Evolutionary conservation across 1,140 invertebrate genomes (phyloP), one percentile per base, ranked within the genome.

Genomic region (Hylyphantes graminicola): DNA sequence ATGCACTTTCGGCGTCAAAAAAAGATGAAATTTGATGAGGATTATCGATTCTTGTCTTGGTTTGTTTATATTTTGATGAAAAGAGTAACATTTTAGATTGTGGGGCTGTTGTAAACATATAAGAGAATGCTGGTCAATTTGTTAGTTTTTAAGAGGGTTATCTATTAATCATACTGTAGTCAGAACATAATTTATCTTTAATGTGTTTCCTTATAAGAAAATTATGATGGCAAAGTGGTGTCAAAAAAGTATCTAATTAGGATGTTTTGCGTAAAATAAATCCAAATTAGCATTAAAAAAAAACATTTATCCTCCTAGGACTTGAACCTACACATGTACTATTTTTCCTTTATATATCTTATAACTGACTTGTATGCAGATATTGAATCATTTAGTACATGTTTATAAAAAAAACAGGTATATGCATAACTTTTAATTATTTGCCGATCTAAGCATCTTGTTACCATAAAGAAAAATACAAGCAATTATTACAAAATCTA

Each of bases 1-100:
- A 70, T 21, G 35, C 77, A 80, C 65, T 80, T 80, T 70, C 55
- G 21, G 35, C 61, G 77, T 70, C 77, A 70, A 70, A 80, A 59
- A 59, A 70, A 72, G 70, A 11, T 57, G 77, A 80, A 80, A 80
- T 50, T 48, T n/a, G 64, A 70, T 70, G 21, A 64, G 11, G 7
- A 67, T 15, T 57, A 80, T 80, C 77, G 77, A 70, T 59, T 67
- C 17, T 4, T 35, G 21, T 13, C 48, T 15, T n/a, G 13, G 15
- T 73, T 55, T 73, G 72, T 74, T 74, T 74, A 57, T 70, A 19
- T 57, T 50, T 72, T 54, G 17, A 8, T 21, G 11, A 13, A 59
- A 21, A 21, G 19, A 9, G 35, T 74, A 57, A 35, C 19, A 21
- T 12, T 48, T 19, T 19, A 35, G 2, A 2, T 35, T 35, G 5